Evolutionary conservation across 2,797 vertebrate species (phyloP), one percentile per base, ranked within the genome.

Genomic region (Eulemur rubriventer): DNA sequence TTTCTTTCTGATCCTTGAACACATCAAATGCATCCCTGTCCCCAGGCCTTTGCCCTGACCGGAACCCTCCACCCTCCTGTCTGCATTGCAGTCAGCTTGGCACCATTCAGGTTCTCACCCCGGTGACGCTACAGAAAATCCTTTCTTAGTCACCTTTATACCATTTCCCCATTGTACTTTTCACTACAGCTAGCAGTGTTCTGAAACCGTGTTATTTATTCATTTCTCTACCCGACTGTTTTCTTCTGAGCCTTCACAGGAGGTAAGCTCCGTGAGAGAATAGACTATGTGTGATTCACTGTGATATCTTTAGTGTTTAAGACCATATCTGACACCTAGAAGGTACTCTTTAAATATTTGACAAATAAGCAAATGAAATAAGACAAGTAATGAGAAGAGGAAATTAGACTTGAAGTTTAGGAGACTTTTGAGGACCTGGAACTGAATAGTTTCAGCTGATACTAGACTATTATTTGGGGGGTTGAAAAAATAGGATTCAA

Each of bases 351-450:
- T 52, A 70, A 63, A 59, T 80, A 91, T 30, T 0, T 87, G 89
- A 93, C 88, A 94, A 91, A 61, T 43, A n/a, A 89, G 61, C 33
- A 79, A 82, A 95, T 94, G 80, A 96, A 88, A 84, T 28, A 63
- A 88, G 88, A 81, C 85, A 87, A 94, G 84, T 52, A 83, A 46
- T 20, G 76, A 91, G 65, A 76, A 57, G 2, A 41, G 28, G 33
- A 73, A 43, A 48, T 70, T 59, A 63, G 50, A 88, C n/a, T 11
- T n/a, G n/a, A 55, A 41, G 26, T 38, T 57, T 43, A 76, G 48
- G 55, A 79, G 55, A 82, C 50, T 48, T 9, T 50, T 55, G 55
- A 84, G 67, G 84, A 85, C 61, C 57, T 57, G 52, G 28, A 76
- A 48, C 52, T 50, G 33, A 65, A 55, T 3, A 24, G 43, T 52